Conservation (phyloP, 2,113 vertebrate genomes). For the Trematocara unimaculatum region DNA sequence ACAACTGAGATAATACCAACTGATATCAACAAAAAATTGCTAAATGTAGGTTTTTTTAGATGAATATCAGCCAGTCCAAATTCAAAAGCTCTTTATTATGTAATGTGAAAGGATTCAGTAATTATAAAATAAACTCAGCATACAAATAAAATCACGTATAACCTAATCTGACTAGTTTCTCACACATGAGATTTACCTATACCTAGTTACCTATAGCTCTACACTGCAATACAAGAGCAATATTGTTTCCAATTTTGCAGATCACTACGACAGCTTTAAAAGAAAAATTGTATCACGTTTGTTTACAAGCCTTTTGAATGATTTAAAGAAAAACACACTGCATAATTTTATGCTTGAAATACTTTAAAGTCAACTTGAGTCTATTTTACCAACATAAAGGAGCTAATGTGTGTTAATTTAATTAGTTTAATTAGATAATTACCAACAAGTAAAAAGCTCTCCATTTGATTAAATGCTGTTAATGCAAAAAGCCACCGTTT, state of each 20-base stretch:
- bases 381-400: neutral
- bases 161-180: neutral
- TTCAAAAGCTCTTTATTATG: neutral
- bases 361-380: neutral
- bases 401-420: neutral
- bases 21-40: neutral
- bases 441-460: neutral
- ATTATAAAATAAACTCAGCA: neutral
- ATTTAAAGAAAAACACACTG: neutral
- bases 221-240: neutral
- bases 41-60: neutral
- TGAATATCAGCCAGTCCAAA: neutral
- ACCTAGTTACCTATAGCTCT: neutral
- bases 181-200: neutral
- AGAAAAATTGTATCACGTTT: neutral
- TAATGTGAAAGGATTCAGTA: neutral
- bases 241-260: neutral
- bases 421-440: neutral
- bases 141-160: neutral
- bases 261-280: neutral
- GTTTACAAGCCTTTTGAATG: neutral
- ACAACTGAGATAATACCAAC: neutral
- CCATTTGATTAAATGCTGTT: neutral
- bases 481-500: neutral
- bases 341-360: neutral